phyloP scores from a whole-genome alignment of 2,113 vertebrate species.

The Paratilapia polleni region DNA sequence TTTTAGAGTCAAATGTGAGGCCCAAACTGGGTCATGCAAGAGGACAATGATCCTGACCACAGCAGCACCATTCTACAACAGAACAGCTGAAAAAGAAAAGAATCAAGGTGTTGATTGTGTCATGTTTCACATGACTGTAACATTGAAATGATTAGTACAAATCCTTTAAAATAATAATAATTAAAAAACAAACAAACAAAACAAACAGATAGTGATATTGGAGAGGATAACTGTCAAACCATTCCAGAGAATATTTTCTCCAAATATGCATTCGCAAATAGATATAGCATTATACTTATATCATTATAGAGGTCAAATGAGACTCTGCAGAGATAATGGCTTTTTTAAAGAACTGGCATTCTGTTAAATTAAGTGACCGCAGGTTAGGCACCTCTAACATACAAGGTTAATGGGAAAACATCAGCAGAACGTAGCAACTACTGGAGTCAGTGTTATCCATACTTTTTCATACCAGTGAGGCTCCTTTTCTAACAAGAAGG shows the following conservation, averaged over 20 bases:
- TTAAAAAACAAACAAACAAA: too few relatives aligned
- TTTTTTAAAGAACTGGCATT: constrained; percentile 46
- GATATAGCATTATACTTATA: constrained; percentile 15
- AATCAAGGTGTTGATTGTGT: too few relatives aligned
- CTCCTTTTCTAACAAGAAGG: constrained; percentile 6
- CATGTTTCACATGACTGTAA: too few relatives aligned
- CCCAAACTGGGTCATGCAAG: neutral
- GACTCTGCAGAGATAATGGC: constrained; percentile 46
- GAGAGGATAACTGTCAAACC: neutral
- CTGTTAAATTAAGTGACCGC: constrained; percentile 58
- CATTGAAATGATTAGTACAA: neutral
- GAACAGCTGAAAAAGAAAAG: too few relatives aligned
- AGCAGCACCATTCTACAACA: too few relatives aligned
- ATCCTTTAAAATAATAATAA: neutral
- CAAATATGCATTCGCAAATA: neutral
- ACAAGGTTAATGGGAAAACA: constrained; percentile 63
- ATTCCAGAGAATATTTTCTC: neutral
- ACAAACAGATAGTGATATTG: neutral
- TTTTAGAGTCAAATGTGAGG: too few relatives aligned
- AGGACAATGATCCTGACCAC: neutral
- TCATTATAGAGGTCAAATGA: constrained; percentile 43
- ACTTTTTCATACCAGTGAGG: constrained; percentile 26
- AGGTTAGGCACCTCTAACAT: constrained; percentile 48
- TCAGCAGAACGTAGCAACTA: neutral
- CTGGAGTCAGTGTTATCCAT: neutral